Conservation (phyloP, 2,888 invertebrate genomes). For the Polietes domitor region DNA sequence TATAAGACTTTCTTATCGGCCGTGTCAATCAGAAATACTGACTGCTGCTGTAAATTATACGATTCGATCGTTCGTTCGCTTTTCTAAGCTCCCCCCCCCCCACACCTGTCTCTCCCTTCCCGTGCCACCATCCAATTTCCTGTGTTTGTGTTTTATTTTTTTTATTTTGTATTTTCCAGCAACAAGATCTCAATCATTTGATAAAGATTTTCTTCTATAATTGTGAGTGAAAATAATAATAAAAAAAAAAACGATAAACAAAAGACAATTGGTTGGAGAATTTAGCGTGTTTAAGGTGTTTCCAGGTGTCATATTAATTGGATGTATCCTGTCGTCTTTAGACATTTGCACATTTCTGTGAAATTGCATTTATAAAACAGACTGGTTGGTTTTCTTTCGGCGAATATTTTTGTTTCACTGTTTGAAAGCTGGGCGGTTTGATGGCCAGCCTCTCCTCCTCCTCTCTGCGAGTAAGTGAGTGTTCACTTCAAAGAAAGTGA, state of each 20-base stretch:
- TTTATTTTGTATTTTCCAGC: neutral
- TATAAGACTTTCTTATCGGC: constrained; percentile 17
- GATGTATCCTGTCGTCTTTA: constrained; percentile 24
- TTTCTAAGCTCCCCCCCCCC: neutral
- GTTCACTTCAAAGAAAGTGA: constrained; percentile 15
- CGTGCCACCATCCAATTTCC: neutral
- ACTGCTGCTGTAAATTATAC: constrained; percentile 36
- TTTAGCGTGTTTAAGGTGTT: constrained; percentile 17
- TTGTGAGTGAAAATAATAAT: neutral
- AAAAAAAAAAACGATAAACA: neutral
- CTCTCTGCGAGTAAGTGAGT: neutral
- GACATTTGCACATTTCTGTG: neutral
- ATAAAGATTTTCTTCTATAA: constrained; percentile 29
- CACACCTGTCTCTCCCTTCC: too few relatives aligned
- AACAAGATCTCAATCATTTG: constrained; percentile 26
- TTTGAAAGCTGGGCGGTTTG: too few relatives aligned
- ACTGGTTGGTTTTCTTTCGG: too few relatives aligned
- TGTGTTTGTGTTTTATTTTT: neutral
- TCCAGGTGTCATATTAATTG: constrained; percentile 32
- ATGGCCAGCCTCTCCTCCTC: too few relatives aligned
- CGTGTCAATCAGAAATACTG: constrained; percentile 20
- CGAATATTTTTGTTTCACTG: too few relatives aligned
- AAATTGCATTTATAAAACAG: too few relatives aligned
- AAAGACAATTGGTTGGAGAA: neutral
- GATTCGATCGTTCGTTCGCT: neutral